A percentile compares a stretch with the other conserved stretches of the same genome.
Conservation (phyloP, 2,888 invertebrate species). For the Pollenia amentaria region DNA sequence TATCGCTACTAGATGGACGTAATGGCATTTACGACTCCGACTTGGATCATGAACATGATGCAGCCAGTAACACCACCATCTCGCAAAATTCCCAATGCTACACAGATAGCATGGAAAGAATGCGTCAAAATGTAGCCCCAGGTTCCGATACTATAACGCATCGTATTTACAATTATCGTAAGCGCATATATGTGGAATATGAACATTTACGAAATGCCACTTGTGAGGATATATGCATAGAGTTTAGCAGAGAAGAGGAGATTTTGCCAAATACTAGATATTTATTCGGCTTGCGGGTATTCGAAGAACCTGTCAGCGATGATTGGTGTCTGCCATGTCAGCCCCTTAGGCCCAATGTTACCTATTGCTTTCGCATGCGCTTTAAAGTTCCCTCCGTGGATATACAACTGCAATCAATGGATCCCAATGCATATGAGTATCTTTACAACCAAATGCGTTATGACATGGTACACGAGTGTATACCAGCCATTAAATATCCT, state of each 20-base stretch:
- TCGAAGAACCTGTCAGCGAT: slow-evolving; percentile 85
- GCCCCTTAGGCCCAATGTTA: slow-evolving; percentile 85
- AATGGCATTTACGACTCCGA: slow-evolving; percentile 62
- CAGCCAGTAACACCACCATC: slow-evolving; percentile 67
- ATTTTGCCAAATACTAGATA: slow-evolving; percentile 92
- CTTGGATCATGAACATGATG: slow-evolving; percentile 64
- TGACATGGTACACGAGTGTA: slow-evolving; percentile 92
- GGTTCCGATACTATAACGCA: slow-evolving; percentile 76
- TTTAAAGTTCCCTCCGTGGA: slow-evolving; percentile 87
- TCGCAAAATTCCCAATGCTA: slow-evolving; percentile 73
- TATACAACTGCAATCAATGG: slow-evolving; percentile 85
- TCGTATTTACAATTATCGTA: slow-evolving; percentile 80
- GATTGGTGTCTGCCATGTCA: slow-evolving; percentile 90
- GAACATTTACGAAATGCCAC: slow-evolving; percentile 79
- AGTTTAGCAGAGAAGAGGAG: slow-evolving; percentile 89
- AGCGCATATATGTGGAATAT: slow-evolving; percentile 78
- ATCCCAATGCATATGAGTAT: slow-evolving; percentile 92
- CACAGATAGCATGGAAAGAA: slow-evolving; percentile 61
- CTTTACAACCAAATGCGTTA: slow-evolving; percentile 93
- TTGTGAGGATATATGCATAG: slow-evolving; percentile 89
- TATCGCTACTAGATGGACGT: slow-evolving; percentile 62
- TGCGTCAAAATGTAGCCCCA: slow-evolving; percentile 60
- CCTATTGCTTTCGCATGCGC: slow-evolving; percentile 91
- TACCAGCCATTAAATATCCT: slow-evolving; percentile 92
- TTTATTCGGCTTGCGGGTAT: slow-evolving; percentile 90